phyloP scores from a whole-genome alignment of 2,113 vertebrate species.

The Propithecus coquereli region DNA sequence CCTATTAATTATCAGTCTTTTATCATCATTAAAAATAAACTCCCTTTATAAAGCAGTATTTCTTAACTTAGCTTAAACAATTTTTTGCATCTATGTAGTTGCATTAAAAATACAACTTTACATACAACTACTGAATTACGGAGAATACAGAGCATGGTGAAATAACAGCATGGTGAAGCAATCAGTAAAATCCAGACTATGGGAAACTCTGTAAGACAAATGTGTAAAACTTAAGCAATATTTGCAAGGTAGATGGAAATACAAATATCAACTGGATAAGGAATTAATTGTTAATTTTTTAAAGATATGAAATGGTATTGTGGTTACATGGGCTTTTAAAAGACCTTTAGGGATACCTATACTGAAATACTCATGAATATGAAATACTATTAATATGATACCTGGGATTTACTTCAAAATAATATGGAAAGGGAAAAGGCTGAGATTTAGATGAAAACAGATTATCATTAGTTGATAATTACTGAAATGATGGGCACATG shows the following conservation, averaged over 20 bases:
- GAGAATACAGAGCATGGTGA: neutral
- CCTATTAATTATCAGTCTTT: neutral
- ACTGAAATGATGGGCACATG: neutral
- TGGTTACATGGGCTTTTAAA: neutral
- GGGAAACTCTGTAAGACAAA: neutral
- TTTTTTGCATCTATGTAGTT: neutral
- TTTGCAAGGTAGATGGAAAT: neutral
- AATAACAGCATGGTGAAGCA: neutral
- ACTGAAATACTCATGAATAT: neutral
- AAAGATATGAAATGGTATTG: neutral
- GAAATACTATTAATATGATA: neutral
- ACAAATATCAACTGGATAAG: neutral
- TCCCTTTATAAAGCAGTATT: neutral
- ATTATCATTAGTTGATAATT: neutral
- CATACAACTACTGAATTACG: neutral
- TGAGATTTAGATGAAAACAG: slow-evolving; percentile 14
- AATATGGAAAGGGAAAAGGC: neutral
- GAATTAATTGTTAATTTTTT: neutral
- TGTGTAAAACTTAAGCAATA: neutral
- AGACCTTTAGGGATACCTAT: neutral
- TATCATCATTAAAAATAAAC: neutral
- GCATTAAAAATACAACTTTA: neutral
- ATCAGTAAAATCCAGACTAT: neutral
- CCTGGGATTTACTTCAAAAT: neutral
- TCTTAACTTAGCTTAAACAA: neutral